These are phyloP conservation scores for Cyprinodon variegatus DNA, from an alignment of 2,113 vertebrate genomes.

Conservation along the genomic window DNA sequence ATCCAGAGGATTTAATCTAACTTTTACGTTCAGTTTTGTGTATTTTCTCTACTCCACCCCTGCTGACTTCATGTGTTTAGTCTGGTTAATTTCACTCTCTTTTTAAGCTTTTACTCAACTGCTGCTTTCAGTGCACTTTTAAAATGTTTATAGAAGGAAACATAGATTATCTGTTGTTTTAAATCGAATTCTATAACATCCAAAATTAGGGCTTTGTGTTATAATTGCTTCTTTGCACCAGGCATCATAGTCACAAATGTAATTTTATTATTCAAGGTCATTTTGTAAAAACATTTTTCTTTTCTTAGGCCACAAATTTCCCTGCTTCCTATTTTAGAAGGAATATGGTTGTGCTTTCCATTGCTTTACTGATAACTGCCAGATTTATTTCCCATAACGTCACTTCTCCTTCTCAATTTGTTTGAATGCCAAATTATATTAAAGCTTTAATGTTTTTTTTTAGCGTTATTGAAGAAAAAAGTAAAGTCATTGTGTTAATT, in stretches of 20 bases:
- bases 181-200: neutral
- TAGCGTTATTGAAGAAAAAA: too few species aligned
- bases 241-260: neutral
- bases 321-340: too few species aligned
- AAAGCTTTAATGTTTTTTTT: too few species aligned
- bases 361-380: too few species aligned
- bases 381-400: too few species aligned
- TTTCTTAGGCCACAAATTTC: neutral
- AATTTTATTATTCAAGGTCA: neutral
- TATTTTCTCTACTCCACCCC: conserved; percentile 44
- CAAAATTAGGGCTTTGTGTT: neutral
- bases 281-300: neutral
- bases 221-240: neutral
- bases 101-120: conserved; percentile 19
- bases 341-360: too few species aligned
- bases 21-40: conserved; percentile 34
- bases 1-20: conserved; percentile 25
- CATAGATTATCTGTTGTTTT: neutral
- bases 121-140: neutral
- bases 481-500: too few species aligned
- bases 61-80: conserved; percentile 17
- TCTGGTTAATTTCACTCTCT: conserved; percentile 41
- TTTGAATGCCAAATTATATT: too few species aligned
- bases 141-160: neutral
- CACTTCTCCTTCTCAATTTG: too few species aligned